A percentile compares a stretch with the other conserved stretches of the same genome.
Evolutionary conservation across 2,797 vertebrate species (phyloP).

Genomic region (Peromyscus attwateri): DNA sequence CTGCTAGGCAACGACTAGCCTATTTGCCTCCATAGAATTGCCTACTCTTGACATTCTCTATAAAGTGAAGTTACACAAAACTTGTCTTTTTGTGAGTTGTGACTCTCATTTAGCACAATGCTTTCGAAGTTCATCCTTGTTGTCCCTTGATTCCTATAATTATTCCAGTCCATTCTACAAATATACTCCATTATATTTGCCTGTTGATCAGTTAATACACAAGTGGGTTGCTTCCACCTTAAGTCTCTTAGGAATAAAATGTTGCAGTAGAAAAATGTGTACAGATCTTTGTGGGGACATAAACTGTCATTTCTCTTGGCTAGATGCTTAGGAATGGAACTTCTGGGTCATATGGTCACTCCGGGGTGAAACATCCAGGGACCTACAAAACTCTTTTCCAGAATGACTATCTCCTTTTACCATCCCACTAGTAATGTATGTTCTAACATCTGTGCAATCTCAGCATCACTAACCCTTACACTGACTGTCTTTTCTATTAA

Average conservation of each 20-base stretch:
- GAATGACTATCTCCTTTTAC: background rate
- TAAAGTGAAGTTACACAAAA: background rate
- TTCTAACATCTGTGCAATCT: background rate
- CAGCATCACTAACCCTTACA: background rate
- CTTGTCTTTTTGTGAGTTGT: constrained; percentile 19
- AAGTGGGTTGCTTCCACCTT: background rate
- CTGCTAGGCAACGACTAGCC: background rate
- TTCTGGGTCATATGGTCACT: background rate
- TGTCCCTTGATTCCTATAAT: background rate
- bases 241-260: background rate
- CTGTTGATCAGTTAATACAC: background rate
- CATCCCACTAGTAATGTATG: background rate
- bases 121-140: constrained; percentile 28
- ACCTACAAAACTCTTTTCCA: background rate
- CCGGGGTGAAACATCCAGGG: background rate
- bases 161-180: constrained; percentile 20
- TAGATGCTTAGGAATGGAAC: constrained; percentile 22
- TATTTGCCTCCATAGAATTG: constrained; percentile 38
- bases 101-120: constrained; percentile 19
- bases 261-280: background rate
- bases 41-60: background rate
- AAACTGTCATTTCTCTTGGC: constrained; percentile 7
- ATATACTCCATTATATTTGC: background rate
- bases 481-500: constrained; percentile 34
- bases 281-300: background rate